Base-by-base conservation (phyloP, 2,797 vertebrate genomes). In the Loriculus beryllinus region DNA sequence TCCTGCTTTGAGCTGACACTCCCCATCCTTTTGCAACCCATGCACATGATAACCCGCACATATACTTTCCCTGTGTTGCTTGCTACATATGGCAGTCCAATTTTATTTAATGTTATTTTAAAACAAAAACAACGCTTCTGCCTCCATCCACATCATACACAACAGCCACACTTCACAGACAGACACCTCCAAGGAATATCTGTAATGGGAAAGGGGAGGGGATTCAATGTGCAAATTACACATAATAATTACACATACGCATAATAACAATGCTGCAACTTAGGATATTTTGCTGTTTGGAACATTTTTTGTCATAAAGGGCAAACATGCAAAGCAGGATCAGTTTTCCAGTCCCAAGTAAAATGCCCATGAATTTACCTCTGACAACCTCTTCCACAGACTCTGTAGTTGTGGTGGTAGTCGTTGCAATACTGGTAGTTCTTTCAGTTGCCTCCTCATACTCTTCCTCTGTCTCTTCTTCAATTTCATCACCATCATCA, bases 381-480 rank as follows among this genome's bases (percentile, higher is more conserved):
- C 98, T 98, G 83, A 99, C 99, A 63, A 99, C 99, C 94, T 99
- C 99, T 96, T 99, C 99, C 75, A 99, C 99, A 5, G 99, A 99
- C 92, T 99, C 99, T 0, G 99, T 99, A 56, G 99, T 99, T 43
- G 99, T 99, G 51, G 98, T 98, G 49, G 99, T 99, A 54, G 99
- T 99, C 10, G 99, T 99, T 88, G 99, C 99, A 4, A 99, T 99
- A 97, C 99, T 99, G 91, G 99, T 99, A 29, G 99, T 97, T 77
- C 98, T 98, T 94, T 99, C 98, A 2, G 98, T 98, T 54, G 98
- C 98, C 92, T 99, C 98, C 28, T 98, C 98, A 1, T 98, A 98
- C 28, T 99, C 98, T 39, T 98, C 98, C 42, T 99, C 99, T 4
- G 98, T 97, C 3, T 97, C 98, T 35, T 98, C 98, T 6, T 98